phyloP scores from a whole-genome alignment of 2,888 invertebrate genomes.

The Calliphora vomitoria region DNA sequence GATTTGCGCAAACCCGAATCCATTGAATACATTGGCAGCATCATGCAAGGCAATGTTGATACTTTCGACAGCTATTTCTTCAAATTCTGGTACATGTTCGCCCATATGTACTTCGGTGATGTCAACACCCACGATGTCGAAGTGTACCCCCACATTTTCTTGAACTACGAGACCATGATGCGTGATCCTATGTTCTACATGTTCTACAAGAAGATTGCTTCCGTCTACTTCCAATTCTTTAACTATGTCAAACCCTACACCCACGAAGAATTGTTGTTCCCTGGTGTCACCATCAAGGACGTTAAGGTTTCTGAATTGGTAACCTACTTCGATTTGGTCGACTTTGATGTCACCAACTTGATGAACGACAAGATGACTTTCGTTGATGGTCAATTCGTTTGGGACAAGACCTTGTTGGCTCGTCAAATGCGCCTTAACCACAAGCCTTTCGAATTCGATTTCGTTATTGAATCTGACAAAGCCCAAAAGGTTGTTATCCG shows the following conservation, averaged over 20 bases:
- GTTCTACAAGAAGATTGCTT: slow-evolving; percentile 81
- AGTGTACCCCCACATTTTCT: slow-evolving; percentile 73
- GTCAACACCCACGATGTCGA: slow-evolving; percentile 75
- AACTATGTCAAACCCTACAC: slow-evolving; percentile 87
- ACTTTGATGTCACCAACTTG: slow-evolving; percentile 86
- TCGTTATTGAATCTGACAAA: slow-evolving; percentile 87
- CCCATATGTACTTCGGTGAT: slow-evolving; percentile 74
- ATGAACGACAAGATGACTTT: slow-evolving; percentile 77
- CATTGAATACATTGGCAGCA: no score
- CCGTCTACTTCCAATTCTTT: slow-evolving; percentile 87
- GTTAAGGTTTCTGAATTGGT: slow-evolving; percentile 88
- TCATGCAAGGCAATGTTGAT: slow-evolving; percentile 83
- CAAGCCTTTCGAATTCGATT: slow-evolving; percentile 87
- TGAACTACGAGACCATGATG: background rate
- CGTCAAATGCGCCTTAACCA: slow-evolving; percentile 89
- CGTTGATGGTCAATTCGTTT: slow-evolving; percentile 81
- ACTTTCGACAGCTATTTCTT: slow-evolving; percentile 76
- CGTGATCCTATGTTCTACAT: no score
- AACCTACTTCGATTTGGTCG: slow-evolving; percentile 88
- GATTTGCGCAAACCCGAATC: no score
- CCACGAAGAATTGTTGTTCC: slow-evolving; percentile 86
- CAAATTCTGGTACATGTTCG: slow-evolving; percentile 75
- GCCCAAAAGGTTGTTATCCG: slow-evolving; percentile 86
- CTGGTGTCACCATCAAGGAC: slow-evolving; percentile 87
- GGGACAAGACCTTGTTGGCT: slow-evolving; percentile 83